A percentile compares a stretch with the other conserved stretches of the same genome.
phyloP scores from a whole-genome alignment of 1,140 invertebrate species.

The Drosophila parabipectinata region DNA sequence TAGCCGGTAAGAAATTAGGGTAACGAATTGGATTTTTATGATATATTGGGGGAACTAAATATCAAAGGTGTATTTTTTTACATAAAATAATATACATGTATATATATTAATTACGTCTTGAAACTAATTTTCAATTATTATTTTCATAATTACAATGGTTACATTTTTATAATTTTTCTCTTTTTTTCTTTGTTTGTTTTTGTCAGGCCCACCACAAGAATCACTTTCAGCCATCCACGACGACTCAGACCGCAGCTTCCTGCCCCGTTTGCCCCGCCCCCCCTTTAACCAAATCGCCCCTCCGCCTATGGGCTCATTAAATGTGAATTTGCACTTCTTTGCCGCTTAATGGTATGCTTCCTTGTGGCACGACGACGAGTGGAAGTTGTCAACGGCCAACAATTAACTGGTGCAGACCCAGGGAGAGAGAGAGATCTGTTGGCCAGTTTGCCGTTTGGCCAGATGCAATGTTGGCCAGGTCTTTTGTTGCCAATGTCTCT shows the following conservation, averaged over 20 bases:
- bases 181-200: not conserved
- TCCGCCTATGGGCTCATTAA: constrained; percentile 63
- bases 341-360: constrained; percentile 43
- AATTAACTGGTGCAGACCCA: constrained; percentile 72
- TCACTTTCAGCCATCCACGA: constrained; percentile 21
- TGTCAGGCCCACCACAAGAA: constrained; percentile 39
- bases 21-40: constrained; percentile 30
- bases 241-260: constrained; percentile 44
- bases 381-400: constrained; percentile 76
- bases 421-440: constrained; percentile 1
- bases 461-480: constrained; percentile 57
- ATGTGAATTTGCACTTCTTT: constrained; percentile 76
- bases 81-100: too few relatives aligned
- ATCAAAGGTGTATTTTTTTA: too few relatives aligned
- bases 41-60: not conserved
- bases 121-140: not conserved
- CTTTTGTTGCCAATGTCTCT: constrained; percentile 58
- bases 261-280: constrained; percentile 20
- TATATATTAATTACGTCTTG: too few relatives aligned
- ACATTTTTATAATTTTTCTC: not conserved
- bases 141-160: not conserved
- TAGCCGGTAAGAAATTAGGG: constrained; percentile 26
- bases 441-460: constrained; percentile 37
- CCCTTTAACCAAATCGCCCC: constrained; percentile 1
- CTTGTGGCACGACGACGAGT: constrained; percentile 47